Evolutionary conservation across 2,888 invertebrate species (phyloP), one percentile per base, ranked within the genome.

Genomic region (Heliconius erato): DNA sequence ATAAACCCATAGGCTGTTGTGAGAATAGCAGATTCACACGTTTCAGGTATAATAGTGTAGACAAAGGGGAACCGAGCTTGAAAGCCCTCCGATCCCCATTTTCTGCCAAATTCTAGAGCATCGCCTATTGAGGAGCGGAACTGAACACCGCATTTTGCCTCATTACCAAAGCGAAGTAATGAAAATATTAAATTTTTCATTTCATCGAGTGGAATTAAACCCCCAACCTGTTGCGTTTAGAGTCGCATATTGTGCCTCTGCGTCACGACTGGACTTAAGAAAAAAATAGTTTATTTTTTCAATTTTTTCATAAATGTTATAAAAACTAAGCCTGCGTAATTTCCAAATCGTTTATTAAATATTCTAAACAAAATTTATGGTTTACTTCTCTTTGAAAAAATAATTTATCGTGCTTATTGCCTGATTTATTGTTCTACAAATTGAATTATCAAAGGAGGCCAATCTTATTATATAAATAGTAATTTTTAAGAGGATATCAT

Each of bases 381-480:
- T 59, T 49, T 26, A 54, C 49, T 54, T 54, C 23, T 74, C 32
- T 59, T 74, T 71, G 71, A 12, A n/a, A 59, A 74, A 74, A 54
- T 74, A 32, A 74, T 74, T 74, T 59, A 32, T 59, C 59, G 23
- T 14, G 74, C 59, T 59, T 59, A 7, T 32, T 32, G 44, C 26
- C 54, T 59, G 74, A 74, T 74, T 74, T 59, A 32, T 74, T 49
- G 32, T 32, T 28, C 19, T 19, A 44, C 49, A 74, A 74, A 74
- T 49, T 74, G 35, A 32, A 19, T 54, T 19, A 28, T 32, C 7
- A 32, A 74, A 74, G 14, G 12, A 54, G 54, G 28, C 32, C 74
- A 23, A 74, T 54, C 23, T 28, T 32, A 23, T 54, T 28, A 28
- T 12, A 74, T 23, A 32, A 59, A 74, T 26, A 26, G 16, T n/a